Percentiles rank a stretch among this genome's conserved stretches.
Evolutionary conservation across 2,888 invertebrate species (phyloP).

Genomic region (Drosophila longiperda): DNA sequence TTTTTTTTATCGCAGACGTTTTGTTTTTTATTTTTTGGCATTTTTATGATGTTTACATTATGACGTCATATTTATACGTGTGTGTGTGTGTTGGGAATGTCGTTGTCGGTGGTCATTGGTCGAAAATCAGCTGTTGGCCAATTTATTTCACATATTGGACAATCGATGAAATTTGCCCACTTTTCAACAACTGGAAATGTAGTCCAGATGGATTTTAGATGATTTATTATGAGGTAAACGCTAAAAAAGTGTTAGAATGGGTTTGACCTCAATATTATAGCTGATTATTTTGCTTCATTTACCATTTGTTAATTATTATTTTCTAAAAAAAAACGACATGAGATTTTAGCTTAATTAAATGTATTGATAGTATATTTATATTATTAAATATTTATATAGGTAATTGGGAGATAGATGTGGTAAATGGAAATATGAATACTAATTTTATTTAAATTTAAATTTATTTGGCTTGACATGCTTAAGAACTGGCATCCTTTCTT

Average conservation of each 20-base stretch:
- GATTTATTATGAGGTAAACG: constrained; percentile 5
- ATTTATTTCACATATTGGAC: constrained; percentile 60
- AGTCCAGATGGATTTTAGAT: constrained; percentile 6
- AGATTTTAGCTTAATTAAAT: background rate
- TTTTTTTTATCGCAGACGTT: constrained; percentile 30
- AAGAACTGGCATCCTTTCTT: background rate
- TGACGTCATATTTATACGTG: constrained; percentile 65
- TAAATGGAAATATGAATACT: background rate
- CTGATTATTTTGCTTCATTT: background rate
- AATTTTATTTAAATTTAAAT: background rate
- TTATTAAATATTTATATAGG: background rate
- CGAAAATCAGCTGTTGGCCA: constrained; percentile 72
- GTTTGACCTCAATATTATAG: background rate
- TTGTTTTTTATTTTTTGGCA: constrained; percentile 51
- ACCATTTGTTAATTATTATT: background rate
- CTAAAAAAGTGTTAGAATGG: background rate
- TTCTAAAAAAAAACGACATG: background rate
- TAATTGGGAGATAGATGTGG: background rate
- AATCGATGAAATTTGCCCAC: constrained; percentile 55
- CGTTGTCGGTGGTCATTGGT: constrained; percentile 52
- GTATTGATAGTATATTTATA: background rate
- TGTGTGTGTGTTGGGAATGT: constrained; percentile 25
- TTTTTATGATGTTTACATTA: constrained; percentile 79
- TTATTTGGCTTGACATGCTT: too few relatives aligned
- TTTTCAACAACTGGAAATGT: constrained; percentile 2